phyloP scores from a whole-genome alignment of 1,140 invertebrate genomes.

The Spodoptera frugiperda region DNA sequence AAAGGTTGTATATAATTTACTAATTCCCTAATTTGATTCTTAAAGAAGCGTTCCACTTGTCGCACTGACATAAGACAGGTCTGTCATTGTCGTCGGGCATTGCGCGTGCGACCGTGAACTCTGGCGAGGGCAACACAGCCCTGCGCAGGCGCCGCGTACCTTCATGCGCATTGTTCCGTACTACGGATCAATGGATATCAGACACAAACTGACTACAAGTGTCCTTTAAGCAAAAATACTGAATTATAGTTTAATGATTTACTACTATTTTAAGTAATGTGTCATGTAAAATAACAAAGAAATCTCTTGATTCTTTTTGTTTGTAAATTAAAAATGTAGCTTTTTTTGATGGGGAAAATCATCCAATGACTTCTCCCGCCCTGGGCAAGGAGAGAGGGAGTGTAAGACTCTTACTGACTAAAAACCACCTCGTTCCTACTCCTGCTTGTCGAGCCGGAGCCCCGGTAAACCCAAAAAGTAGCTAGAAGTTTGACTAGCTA shows the following conservation, averaged over 20 bases:
- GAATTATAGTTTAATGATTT: neutral
- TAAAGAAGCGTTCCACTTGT: constrained; percentile 20
- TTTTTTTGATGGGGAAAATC: too few species aligned
- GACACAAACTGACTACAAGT: neutral
- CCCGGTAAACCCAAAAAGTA: too few species aligned
- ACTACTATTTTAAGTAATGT: neutral
- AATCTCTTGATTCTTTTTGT: too few species aligned
- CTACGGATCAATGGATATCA: constrained; percentile 13
- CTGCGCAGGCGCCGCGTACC: constrained; percentile 33
- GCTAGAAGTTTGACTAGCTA: too few species aligned
- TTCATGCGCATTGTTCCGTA: constrained; percentile 27
- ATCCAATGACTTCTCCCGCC: too few species aligned
- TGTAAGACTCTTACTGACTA: too few species aligned
- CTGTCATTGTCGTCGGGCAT: constrained; percentile 22
- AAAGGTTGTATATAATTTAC: too few species aligned
- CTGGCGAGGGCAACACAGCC: constrained; percentile 38
- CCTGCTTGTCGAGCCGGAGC: too few species aligned
- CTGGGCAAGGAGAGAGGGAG: too few species aligned
- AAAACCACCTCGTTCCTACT: too few species aligned
- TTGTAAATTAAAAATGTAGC: too few species aligned
- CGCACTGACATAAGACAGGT: constrained; percentile 23
- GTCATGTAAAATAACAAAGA: neutral
- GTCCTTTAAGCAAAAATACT: neutral
- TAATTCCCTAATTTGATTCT: too few species aligned
- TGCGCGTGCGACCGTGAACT: constrained; percentile 45